Conservation (phyloP, 2,797 vertebrate species). For the Pyrocephalus nanus region DNA sequence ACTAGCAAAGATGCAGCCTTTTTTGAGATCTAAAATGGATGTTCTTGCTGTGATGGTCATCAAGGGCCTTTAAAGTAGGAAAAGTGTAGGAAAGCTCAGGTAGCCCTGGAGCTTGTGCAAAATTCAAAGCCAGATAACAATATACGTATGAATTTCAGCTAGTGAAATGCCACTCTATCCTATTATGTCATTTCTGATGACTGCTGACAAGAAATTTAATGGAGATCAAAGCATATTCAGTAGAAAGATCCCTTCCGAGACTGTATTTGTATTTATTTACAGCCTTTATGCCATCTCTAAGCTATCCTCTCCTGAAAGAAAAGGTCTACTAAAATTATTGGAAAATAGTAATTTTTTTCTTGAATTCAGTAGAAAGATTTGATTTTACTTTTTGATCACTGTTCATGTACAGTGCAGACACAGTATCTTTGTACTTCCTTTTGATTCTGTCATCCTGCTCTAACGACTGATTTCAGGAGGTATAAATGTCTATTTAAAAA, state of each 20-base stretch:
- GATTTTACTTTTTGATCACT: conserved; percentile 5
- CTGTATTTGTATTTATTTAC: conserved; percentile 18
- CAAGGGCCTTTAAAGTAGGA: conserved; percentile 10
- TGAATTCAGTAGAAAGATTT: not conserved
- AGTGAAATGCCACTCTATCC: not conserved
- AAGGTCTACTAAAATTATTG: not conserved
- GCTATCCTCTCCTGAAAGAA: not conserved
- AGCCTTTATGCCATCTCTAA: not conserved
- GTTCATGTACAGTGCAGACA: not conserved
- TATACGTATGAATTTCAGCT: not conserved
- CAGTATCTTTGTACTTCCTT: not conserved
- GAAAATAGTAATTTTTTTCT: not conserved
- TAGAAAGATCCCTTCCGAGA: not conserved
- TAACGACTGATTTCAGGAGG: not conserved
- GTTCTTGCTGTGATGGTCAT: conserved; percentile 26
- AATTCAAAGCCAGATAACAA: conserved; percentile 36
- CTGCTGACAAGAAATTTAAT: conserved; percentile 37
- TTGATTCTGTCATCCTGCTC: not conserved
- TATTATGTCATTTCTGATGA: not conserved
- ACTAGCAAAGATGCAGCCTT: not conserved
- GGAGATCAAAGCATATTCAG: conserved; percentile 2
- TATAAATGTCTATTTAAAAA: not conserved
- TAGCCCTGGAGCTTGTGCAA: not conserved
- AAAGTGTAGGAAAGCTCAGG: not conserved
- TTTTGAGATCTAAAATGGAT: conserved; percentile 29